Conservation (phyloP, 2,113 vertebrate species). For the Acrocephalus kingi region DNA sequence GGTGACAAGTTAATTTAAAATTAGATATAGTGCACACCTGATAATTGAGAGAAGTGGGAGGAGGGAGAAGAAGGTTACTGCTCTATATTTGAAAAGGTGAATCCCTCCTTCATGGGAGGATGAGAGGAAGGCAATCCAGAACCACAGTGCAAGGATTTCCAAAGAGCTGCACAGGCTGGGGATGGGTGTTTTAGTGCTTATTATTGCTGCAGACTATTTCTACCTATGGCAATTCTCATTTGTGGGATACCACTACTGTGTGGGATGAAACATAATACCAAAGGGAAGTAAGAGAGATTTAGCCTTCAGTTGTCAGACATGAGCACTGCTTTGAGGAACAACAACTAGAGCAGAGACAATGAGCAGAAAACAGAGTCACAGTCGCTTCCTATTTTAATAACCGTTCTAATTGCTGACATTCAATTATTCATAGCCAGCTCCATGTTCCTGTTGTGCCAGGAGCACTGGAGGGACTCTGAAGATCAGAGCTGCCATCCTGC, state of each 20-base stretch:
- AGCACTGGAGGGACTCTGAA: not conserved
- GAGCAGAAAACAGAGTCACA: not conserved
- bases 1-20: conserved; percentile 69
- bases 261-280: not conserved
- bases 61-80: conserved; percentile 48
- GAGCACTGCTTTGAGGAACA: not conserved
- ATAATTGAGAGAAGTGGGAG: conserved; percentile 54
- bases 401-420: not conserved
- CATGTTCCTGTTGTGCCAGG: not conserved
- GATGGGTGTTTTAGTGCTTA: not conserved
- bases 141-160: not conserved
- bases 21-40: conserved; percentile 54
- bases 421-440: not conserved
- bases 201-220: not conserved
- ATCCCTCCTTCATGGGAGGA: conserved; percentile 50
- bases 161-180: not conserved
- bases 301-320: not conserved
- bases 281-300: not conserved
- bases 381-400: not conserved
- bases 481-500: not conserved
- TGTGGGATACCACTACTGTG: not conserved
- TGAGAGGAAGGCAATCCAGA: not conserved
- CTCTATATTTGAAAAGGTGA: conserved; percentile 68
- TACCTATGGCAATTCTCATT: not conserved
- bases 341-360: not conserved